These are phyloP conservation scores for Pseudois nayaur DNA, from an alignment of 2,113 vertebrate genomes.

Conservation along the genomic window DNA sequence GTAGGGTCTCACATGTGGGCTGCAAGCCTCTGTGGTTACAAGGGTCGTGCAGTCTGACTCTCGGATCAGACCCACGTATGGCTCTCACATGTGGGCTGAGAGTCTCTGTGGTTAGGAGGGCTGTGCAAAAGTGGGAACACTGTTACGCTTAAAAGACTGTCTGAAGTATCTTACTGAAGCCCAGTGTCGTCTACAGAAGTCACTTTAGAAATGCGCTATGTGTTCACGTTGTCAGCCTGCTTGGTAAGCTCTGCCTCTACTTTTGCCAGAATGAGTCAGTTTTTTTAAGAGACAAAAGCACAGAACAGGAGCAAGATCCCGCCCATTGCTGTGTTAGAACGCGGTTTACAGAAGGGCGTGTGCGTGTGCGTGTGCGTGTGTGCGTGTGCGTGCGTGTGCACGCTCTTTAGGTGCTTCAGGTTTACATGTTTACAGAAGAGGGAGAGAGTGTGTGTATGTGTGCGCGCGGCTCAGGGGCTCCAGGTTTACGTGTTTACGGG, in stretches of 20 bases:
- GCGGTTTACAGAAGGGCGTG: background rate
- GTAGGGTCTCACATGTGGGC: background rate
- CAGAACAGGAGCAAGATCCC: background rate
- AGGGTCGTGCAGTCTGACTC: background rate
- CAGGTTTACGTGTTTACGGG: background rate
- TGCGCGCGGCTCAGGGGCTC: rapidly evolving
- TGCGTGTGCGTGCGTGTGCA: background rate
- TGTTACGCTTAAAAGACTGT: background rate
- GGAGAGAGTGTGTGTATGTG: background rate
- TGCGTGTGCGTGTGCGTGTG: background rate
- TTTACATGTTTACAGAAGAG: background rate
- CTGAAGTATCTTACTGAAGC: background rate
- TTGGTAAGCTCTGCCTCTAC: background rate
- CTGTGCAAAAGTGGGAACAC: background rate
- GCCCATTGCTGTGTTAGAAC: background rate
- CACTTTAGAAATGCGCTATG: background rate
- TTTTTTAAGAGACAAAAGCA: background rate
- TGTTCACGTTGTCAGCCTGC: background rate
- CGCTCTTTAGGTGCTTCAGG: no score
- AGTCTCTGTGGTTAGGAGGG: background rate
- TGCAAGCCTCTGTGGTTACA: background rate
- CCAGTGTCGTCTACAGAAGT: background rate
- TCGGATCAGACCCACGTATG: background rate
- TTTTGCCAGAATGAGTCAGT: background rate
- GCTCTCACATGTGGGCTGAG: background rate